Evolutionary conservation across 2,888 invertebrate genomes (phyloP).

Genomic region (Tuta absoluta): DNA sequence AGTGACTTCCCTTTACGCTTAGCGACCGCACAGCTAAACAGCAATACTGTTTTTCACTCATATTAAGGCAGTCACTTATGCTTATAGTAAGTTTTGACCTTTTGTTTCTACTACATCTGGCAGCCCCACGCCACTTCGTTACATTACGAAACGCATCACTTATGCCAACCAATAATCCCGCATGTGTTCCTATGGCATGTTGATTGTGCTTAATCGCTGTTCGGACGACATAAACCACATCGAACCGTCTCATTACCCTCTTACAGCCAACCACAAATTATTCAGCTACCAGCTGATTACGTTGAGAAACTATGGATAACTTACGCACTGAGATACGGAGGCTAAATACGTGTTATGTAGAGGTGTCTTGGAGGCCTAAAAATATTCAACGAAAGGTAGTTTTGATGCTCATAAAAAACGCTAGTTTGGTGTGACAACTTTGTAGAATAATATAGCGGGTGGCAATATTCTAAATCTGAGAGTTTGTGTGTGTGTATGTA

Average conservation of each 20-base stretch:
- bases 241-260: constrained; percentile 50
- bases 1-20: too few relatives aligned
- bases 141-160: constrained; percentile 21
- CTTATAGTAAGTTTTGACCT: not conserved
- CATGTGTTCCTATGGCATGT: constrained; percentile 39
- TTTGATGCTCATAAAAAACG: too few relatives aligned
- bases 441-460: too few relatives aligned
- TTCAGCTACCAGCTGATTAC: constrained; percentile 40
- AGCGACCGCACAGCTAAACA: too few relatives aligned
- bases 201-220: constrained; percentile 48
- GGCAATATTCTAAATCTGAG: too few relatives aligned
- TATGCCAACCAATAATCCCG: constrained; percentile 26
- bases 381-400: too few relatives aligned
- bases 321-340: not conserved
- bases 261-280: constrained; percentile 44
- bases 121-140: constrained; percentile 10
- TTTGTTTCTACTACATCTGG: not conserved
- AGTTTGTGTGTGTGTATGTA: too few relatives aligned
- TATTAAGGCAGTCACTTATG: too few relatives aligned
- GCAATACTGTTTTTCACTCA: too few relatives aligned
- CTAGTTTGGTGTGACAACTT: too few relatives aligned
- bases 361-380: too few relatives aligned
- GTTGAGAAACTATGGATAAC: constrained; percentile 8
- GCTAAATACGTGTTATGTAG: not conserved
- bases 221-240: constrained; percentile 53